Conservation (phyloP, 2,797 vertebrate species). For the Eidolon dupreanum region DNA sequence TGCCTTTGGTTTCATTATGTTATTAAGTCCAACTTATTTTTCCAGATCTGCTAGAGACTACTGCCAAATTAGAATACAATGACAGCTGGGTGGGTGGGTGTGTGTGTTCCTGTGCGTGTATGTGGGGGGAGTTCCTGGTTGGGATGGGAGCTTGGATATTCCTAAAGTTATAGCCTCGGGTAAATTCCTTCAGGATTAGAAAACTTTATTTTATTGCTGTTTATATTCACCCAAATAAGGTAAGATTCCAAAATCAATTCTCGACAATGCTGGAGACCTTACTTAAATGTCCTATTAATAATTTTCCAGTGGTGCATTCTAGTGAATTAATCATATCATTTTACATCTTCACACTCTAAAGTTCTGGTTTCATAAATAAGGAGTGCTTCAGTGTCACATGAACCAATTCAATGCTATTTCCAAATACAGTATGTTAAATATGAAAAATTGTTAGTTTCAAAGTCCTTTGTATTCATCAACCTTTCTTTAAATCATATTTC, state of each 20-base stretch:
- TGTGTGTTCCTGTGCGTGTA: not conserved
- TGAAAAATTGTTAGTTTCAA: slow-evolving; percentile 88
- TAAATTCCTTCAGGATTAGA: slow-evolving; percentile 30
- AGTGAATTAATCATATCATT: slow-evolving; percentile 42
- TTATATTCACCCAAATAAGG: slow-evolving; percentile 41
- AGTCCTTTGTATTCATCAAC: slow-evolving; percentile 90
- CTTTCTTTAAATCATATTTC: slow-evolving; percentile 81
- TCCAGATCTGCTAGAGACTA: slow-evolving; percentile 68
- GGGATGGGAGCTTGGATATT: not conserved
- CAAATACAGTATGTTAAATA: slow-evolving; percentile 90
- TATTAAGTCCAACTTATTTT: slow-evolving; percentile 55
- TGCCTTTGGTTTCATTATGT: slow-evolving; percentile 79
- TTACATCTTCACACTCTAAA: slow-evolving; percentile 71
- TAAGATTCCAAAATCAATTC: slow-evolving; percentile 59
- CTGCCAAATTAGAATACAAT: slow-evolving; percentile 19
- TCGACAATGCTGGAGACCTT: slow-evolving; percentile 29
- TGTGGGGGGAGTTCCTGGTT: not conserved
- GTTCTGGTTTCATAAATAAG: slow-evolving; percentile 87
- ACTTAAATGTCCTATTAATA: slow-evolving; percentile 28
- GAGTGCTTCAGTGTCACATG: slow-evolving; percentile 93
- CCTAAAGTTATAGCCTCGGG: slow-evolving; percentile 25
- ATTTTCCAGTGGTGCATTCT: slow-evolving; percentile 54
- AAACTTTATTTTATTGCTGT: slow-evolving; percentile 60
- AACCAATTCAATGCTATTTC: slow-evolving; percentile 89
- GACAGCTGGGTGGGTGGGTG: not conserved